Conservation (phyloP, 2,888 invertebrate genomes). For the Drosophila parthenogenetica region DNA sequence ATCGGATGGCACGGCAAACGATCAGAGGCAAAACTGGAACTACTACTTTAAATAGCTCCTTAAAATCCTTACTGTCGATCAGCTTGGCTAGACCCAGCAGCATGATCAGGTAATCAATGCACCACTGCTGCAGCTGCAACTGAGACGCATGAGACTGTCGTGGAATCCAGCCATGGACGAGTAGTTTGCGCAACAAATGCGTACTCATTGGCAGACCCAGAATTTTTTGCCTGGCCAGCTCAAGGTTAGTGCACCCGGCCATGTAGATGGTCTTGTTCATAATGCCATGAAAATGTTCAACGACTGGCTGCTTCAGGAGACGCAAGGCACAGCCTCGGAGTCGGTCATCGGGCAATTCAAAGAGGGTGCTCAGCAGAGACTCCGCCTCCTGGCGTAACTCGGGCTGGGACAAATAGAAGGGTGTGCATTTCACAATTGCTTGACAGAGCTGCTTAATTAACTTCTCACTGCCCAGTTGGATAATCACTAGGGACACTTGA, state of each 20-base stretch:
- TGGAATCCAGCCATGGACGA: conserved; percentile 45
- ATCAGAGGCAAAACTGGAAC: conserved; percentile 73
- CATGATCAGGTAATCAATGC: conserved; percentile 76
- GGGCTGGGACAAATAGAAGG: conserved; percentile 52
- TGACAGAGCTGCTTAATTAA: conserved; percentile 70
- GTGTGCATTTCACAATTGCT: conserved; percentile 64
- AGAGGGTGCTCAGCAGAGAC: conserved; percentile 65
- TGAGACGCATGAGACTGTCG: neutral
- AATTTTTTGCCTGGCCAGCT: conserved; percentile 62
- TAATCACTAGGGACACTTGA: conserved; percentile 62
- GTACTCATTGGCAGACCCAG: conserved; percentile 82
- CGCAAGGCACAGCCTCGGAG: conserved; percentile 64
- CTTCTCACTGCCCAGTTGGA: conserved; percentile 73
- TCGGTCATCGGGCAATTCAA: conserved; percentile 64
- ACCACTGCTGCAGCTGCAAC: conserved; percentile 54
- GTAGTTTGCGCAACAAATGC: conserved; percentile 73
- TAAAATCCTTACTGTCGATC: conserved; percentile 60
- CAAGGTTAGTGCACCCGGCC: conserved; percentile 58
- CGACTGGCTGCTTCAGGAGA: conserved; percentile 65
- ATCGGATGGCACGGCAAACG: conserved; percentile 57
- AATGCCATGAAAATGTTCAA: conserved; percentile 77
- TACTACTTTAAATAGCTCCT: conserved; percentile 67
- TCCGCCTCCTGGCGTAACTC: conserved; percentile 70
- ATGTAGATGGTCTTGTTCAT: conserved; percentile 74
- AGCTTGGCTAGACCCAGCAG: conserved; percentile 76